Evolutionary conservation across 2,888 invertebrate genomes (phyloP).

Genomic region (Cheilosia pagana): DNA sequence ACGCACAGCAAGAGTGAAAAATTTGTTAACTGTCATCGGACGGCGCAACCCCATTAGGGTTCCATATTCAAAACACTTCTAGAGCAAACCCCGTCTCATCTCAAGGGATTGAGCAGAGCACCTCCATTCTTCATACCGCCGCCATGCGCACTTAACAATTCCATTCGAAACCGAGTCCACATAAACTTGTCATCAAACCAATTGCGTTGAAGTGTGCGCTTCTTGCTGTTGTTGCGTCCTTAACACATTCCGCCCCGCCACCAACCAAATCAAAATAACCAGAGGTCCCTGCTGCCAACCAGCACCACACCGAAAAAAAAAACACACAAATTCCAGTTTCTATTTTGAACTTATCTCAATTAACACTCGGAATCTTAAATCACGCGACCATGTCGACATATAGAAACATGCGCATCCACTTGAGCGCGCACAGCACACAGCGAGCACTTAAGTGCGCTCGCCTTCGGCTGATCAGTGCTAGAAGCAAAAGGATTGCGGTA

Average conservation of each 20-base stretch:
- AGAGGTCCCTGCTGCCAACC: conserved; percentile 16
- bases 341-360: conserved; percentile 76
- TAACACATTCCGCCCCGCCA: conserved; percentile 35
- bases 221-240: conserved; percentile 37
- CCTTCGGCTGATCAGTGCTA: conserved; percentile 41
- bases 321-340: conserved; percentile 73
- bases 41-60: conserved; percentile 54
- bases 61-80: conserved; percentile 27
- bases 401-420: conserved; percentile 74
- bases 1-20: conserved; percentile 50
- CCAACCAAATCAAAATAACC: conserved; percentile 45
- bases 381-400: conserved; percentile 76
- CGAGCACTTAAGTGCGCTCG: conserved; percentile 68
- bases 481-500: conserved; percentile 62
- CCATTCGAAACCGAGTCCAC: conserved; percentile 43
- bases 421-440: conserved; percentile 35
- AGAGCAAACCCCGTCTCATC: not conserved
- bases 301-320: conserved; percentile 25
- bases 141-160: conserved; percentile 45
- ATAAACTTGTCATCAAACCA: conserved; percentile 74
- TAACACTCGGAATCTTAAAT: conserved; percentile 77
- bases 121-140: not conserved
- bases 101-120: conserved; percentile 6
- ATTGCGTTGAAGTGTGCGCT: conserved; percentile 59
- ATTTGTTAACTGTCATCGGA: conserved; percentile 67